These are phyloP conservation scores for Characodon lateralis DNA, from an alignment of 2,797 vertebrate species.

Conservation along the genomic window DNA sequence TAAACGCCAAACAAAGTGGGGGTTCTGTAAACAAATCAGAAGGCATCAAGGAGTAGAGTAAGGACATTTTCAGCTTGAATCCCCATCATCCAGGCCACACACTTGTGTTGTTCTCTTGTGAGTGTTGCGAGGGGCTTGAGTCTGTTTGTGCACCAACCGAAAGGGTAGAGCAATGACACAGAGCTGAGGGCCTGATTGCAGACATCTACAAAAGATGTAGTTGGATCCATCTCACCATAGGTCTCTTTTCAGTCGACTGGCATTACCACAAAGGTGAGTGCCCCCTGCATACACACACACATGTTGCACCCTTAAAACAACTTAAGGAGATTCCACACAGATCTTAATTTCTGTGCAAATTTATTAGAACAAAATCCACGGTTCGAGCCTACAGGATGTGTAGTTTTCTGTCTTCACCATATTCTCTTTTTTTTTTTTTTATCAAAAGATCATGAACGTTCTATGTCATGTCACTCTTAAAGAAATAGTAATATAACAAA, in stretches of 20 bases:
- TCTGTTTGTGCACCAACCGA: constrained; percentile 23
- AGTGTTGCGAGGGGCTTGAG: constrained; percentile 2
- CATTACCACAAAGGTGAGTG: constrained; percentile 73
- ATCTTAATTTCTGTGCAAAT: too few relatives aligned
- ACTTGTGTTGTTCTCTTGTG: constrained; percentile 7
- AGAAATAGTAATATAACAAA: too few relatives aligned
- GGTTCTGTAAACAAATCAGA: constrained; percentile 43
- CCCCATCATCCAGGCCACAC: constrained; percentile 51
- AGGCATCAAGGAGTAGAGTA: constrained; percentile 31
- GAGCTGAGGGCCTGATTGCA: constrained; percentile 81
- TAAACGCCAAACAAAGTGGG: constrained; percentile 39
- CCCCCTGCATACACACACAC: constrained; percentile 37
- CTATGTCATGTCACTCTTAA: too few relatives aligned
- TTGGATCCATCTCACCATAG: constrained; percentile 60
- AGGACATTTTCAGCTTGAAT: constrained; percentile 61
- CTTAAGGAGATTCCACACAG: too few relatives aligned
- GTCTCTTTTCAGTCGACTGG: constrained; percentile 81
- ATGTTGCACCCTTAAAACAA: neutral
- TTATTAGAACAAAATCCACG: too few relatives aligned
- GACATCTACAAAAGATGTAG: constrained; percentile 85
- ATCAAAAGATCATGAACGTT: too few relatives aligned
- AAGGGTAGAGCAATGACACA: constrained; percentile 73
- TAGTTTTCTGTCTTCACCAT: too few relatives aligned
- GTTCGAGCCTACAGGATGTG: too few relatives aligned
- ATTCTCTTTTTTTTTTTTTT: too few relatives aligned